Conservation (phyloP, 2,888 invertebrate species). For the Lampropteryx suffumata region DNA sequence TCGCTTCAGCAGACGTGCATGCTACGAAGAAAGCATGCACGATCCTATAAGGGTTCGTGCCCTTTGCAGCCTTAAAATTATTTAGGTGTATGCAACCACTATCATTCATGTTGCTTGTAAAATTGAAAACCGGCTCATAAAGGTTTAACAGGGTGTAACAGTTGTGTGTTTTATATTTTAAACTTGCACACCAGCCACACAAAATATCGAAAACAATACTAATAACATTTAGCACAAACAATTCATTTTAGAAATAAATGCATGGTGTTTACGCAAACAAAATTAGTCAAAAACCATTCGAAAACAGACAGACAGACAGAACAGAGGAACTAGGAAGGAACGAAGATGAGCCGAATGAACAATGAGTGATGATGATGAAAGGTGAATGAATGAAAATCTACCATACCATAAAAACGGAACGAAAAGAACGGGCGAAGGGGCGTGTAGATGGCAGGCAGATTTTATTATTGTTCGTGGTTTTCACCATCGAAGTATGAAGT, state of each 20-base stretch:
- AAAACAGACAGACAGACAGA: conserved; percentile 28
- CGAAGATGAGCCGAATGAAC: too few relatives aligned
- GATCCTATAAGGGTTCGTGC: conserved; percentile 88
- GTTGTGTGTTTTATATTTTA: neutral
- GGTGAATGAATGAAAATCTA: too few relatives aligned
- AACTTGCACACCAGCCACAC: neutral
- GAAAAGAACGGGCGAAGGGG: too few relatives aligned
- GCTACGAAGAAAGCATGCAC: conserved; percentile 94
- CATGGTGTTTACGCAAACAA: conserved; percentile 2
- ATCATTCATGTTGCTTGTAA: conserved; percentile 81
- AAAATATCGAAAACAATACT: neutral
- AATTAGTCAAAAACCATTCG: conserved; percentile 19
- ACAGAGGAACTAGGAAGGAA: conserved; percentile 10
- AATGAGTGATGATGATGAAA: too few relatives aligned
- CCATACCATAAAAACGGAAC: too few relatives aligned
- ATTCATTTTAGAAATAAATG: conserved; percentile 8
- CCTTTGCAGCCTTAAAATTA: conserved; percentile 90
- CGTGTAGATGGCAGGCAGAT: too few relatives aligned
- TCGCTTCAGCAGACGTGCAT: conserved; percentile 90
- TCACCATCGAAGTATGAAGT: too few relatives aligned
- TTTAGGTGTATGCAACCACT: conserved; percentile 91
- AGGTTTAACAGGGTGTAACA: conserved; percentile 6
- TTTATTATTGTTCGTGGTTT: too few relatives aligned
- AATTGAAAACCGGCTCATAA: conserved; percentile 43
- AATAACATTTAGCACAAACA: neutral